A percentile compares a stretch with the other conserved stretches of the same genome.
phyloP scores from a whole-genome alignment of 2,113 vertebrate species.

The Cebidichthys violaceus region DNA sequence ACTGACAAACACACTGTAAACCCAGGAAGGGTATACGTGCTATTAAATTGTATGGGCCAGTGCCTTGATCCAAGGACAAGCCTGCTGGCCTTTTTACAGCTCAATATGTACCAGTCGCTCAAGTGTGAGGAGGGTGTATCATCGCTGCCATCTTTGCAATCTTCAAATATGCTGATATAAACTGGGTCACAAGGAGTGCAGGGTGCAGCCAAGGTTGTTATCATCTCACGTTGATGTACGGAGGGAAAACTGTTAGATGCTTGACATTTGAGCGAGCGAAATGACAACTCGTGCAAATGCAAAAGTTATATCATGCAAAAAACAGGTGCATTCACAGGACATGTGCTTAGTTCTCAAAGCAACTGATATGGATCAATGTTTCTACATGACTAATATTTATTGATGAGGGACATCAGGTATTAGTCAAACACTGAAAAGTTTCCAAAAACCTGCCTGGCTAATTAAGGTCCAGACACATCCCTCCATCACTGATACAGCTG shows the following conservation, averaged over 20 bases:
- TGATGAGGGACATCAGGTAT: not conserved
- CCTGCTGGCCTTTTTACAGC: conserved; percentile 46
- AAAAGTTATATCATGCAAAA: not conserved
- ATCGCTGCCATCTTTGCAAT: conserved; percentile 38
- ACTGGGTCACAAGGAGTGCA: conserved; percentile 19
- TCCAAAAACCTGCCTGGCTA: not conserved
- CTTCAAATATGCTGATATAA: conserved; percentile 16
- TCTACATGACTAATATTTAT: not conserved
- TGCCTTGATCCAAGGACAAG: conserved; percentile 58
- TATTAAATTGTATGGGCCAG: conserved; percentile 54
- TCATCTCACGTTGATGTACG: conserved; percentile 14
- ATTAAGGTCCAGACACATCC: conserved; percentile 8
- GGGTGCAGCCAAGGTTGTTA: conserved; percentile 32
- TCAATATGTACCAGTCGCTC: conserved; percentile 44
- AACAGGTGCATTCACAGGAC: not conserved
- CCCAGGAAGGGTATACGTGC: conserved; percentile 33
- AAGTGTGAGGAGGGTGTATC: conserved; percentile 53
- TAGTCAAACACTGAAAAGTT: not conserved
- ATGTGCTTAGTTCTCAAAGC: not conserved
- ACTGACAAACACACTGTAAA: conserved; percentile 25
- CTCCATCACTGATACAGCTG: conserved; percentile 21
- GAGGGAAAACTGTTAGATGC: conserved; percentile 15
- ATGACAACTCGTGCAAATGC: not conserved
- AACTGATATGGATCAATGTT: not conserved
- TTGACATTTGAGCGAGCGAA: conserved; percentile 30